phyloP scores from a whole-genome alignment of 2,888 invertebrate species.

The Ornithoptera alexandrae region DNA sequence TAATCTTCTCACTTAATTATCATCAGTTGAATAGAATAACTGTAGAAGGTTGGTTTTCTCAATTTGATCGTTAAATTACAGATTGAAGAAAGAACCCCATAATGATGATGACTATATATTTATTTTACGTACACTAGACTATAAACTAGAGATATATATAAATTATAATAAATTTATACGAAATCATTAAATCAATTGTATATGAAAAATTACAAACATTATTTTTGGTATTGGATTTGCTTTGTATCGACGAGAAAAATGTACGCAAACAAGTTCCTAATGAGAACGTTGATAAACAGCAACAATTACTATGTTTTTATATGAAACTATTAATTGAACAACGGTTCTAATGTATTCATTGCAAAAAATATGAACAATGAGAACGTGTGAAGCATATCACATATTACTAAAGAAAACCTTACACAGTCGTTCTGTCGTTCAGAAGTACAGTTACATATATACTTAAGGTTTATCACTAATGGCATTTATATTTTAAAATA shows the following conservation, averaged over 20 bases:
- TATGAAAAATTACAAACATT: neutral
- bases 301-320: conserved; percentile 11
- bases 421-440: neutral
- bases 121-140: too few relatives aligned
- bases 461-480: neutral
- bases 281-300: conserved; percentile 1
- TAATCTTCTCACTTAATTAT: too few relatives aligned
- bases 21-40: too few relatives aligned
- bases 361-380: conserved; percentile 16
- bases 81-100: too few relatives aligned
- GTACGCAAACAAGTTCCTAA: neutral
- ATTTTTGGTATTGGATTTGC: neutral
- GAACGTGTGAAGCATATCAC: neutral
- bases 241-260: neutral
- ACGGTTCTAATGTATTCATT: conserved; percentile 3
- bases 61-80: too few relatives aligned
- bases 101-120: too few relatives aligned
- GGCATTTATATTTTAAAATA: neutral
- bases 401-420: neutral
- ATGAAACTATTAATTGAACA: neutral
- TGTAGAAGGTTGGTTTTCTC: too few relatives aligned
- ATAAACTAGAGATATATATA: neutral
- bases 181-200: neutral
- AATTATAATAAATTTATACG: neutral
- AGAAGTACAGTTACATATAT: neutral